A percentile compares a stretch with the other conserved stretches of the same genome.
These are phyloP conservation scores for Phrynocephalus versicolor DNA, from an alignment of 2,113 vertebrate species.

Conservation along the genomic window DNA sequence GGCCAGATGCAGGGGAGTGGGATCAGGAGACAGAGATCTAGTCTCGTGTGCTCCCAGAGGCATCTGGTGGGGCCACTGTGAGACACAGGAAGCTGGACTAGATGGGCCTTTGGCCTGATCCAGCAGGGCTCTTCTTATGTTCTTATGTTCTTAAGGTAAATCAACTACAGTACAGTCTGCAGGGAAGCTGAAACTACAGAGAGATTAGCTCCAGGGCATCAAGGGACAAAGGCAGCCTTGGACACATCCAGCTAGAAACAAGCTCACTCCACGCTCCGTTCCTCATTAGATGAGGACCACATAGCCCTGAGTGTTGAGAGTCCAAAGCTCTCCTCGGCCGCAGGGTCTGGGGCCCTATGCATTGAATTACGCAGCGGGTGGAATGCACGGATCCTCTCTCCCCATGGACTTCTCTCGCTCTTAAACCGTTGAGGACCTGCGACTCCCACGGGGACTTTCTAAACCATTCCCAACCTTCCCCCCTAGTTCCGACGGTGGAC, in stretches of 20 bases:
- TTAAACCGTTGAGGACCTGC: background rate
- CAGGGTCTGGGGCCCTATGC: too few relatives aligned
- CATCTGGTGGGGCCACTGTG: too few relatives aligned
- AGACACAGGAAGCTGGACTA: too few relatives aligned
- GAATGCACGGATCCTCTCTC: background rate
- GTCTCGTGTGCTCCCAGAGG: too few relatives aligned
- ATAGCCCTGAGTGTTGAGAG: background rate
- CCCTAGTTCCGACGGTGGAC: constrained; percentile 91
- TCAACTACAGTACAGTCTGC: background rate
- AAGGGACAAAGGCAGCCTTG: background rate
- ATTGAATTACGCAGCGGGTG: background rate
- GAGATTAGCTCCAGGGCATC: background rate
- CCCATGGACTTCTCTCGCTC: background rate
- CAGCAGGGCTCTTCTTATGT: too few relatives aligned
- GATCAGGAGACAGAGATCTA: too few relatives aligned
- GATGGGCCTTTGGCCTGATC: too few relatives aligned
- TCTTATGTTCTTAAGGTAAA: too few relatives aligned
- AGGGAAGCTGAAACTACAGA: too few relatives aligned
- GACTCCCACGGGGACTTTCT: background rate
- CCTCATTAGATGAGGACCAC: background rate
- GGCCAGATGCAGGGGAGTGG: too few relatives aligned
- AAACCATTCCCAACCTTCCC: background rate
- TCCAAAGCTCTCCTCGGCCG: background rate
- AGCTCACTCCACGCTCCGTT: background rate
- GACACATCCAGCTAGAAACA: background rate